phyloP scores from a whole-genome alignment of 2,797 vertebrate species.

The Phylloscopus collybita region DNA sequence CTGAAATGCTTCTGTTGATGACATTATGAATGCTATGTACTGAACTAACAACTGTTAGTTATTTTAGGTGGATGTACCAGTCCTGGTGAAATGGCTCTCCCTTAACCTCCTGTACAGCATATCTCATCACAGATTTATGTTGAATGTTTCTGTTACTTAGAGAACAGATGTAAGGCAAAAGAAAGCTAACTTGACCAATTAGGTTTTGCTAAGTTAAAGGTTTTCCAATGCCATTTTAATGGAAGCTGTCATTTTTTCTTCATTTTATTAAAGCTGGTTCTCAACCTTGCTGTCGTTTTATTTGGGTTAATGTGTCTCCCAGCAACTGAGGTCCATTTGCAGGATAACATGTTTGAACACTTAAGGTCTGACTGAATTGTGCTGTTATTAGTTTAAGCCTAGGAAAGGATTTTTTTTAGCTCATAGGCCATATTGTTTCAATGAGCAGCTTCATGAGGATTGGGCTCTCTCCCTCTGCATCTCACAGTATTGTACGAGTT shows the following conservation, averaged over 20 bases:
- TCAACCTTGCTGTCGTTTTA: not conserved
- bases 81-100: not conserved
- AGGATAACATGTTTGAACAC: not conserved
- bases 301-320: not conserved
- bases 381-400: not conserved
- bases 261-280: not conserved
- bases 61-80: not conserved
- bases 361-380: not conserved
- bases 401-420: not conserved
- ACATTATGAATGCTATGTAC: not conserved
- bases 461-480: not conserved
- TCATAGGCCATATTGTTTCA: not conserved
- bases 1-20: not conserved
- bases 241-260: not conserved
- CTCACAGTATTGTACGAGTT: not conserved
- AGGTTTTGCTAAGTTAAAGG: not conserved
- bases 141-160: not conserved
- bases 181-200: not conserved
- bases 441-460: not conserved
- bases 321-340: not conserved
- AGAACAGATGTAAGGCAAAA: not conserved
- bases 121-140: rapidly evolving
- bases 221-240: not conserved
- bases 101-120: not conserved
- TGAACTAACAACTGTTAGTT: not conserved